A percentile compares a stretch with the other conserved stretches of the same genome.
Evolutionary conservation across 1,140 invertebrate species (phyloP).

Genomic region (Hirudo medicinalis): DNA sequence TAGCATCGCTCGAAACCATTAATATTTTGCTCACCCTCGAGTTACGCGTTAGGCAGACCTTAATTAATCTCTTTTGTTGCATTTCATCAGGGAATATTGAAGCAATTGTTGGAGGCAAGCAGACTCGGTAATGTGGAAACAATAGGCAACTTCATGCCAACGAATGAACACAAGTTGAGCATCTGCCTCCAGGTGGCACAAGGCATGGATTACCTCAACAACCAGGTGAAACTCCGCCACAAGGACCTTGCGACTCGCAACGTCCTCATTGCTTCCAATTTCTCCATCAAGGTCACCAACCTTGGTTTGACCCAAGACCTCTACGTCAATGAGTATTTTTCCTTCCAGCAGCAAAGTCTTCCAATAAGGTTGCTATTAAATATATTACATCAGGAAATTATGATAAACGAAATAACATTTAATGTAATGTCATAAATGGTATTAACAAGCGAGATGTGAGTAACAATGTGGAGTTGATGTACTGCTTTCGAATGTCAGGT

Average conservation of each 20-base stretch:
- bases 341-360: slow-evolving; percentile 46
- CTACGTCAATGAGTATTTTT: slow-evolving; percentile 64
- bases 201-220: slow-evolving; percentile 69
- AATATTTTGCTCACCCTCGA: too few relatives aligned
- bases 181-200: slow-evolving; percentile 56
- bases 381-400: not conserved
- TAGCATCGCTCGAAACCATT: slow-evolving; percentile 29
- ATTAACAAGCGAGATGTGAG: too few relatives aligned
- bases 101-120: slow-evolving; percentile 77
- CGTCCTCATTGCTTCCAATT: slow-evolving; percentile 67
- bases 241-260: slow-evolving; percentile 81
- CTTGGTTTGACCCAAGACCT: slow-evolving; percentile 67
- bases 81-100: slow-evolving; percentile 63
- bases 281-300: slow-evolving; percentile 69
- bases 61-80: too few relatives aligned
- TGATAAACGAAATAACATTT: too few relatives aligned
- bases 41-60: too few relatives aligned
- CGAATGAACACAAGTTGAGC: slow-evolving; percentile 53
- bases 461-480: too few relatives aligned
- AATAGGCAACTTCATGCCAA: slow-evolving; percentile 16
- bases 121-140: slow-evolving; percentile 46
- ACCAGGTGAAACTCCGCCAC: slow-evolving; percentile 57
- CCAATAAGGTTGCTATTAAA: slow-evolving; percentile 49
- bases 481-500: slow-evolving; percentile 42
- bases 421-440: too few relatives aligned